A percentile compares a stretch with the other conserved stretches of the same genome.
These are phyloP conservation scores for Parnassius mnemosyne DNA, from an alignment of 2,888 invertebrate species.

Conservation along the genomic window DNA sequence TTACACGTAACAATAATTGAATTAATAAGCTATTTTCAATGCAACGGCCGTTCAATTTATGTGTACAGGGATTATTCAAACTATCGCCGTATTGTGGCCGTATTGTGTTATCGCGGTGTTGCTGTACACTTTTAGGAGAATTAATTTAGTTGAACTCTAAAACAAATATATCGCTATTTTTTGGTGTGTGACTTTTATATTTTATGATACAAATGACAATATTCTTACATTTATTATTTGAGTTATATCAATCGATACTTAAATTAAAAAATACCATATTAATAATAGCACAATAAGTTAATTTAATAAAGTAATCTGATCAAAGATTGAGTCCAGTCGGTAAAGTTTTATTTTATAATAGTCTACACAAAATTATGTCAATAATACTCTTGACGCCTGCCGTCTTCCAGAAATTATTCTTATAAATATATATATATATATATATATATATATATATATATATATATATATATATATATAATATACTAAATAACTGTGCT, in stretches of 20 bases:
- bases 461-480: no score
- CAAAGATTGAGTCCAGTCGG: not conserved
- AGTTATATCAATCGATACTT: no score
- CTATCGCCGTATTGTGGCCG: conserved; percentile 17
- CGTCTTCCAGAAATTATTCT: conserved; percentile 24
- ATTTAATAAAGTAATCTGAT: not conserved
- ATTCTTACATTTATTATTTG: no score
- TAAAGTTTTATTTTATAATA: conserved; percentile 15
- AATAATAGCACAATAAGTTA: no score
- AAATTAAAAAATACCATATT: no score
- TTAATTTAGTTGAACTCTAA: not conserved
- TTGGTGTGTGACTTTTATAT: no score
- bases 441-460: no score
- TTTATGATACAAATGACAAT: no score
- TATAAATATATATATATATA: no score
- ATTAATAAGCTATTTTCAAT: conserved; percentile 25
- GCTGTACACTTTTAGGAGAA: not conserved
- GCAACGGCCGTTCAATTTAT: conserved; percentile 20
- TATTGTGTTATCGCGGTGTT: conserved; percentile 20
- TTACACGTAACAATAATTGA: conserved; percentile 20
- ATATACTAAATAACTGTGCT: no score
- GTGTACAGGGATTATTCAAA: conserved; percentile 20
- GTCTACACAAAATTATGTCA: conserved; percentile 22
- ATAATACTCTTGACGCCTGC: conserved; percentile 32
- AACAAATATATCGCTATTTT: not conserved